These are phyloP conservation scores for Artibeus jamaicensis DNA, from an alignment of 2,797 vertebrate genomes.

Conservation along the genomic window DNA sequence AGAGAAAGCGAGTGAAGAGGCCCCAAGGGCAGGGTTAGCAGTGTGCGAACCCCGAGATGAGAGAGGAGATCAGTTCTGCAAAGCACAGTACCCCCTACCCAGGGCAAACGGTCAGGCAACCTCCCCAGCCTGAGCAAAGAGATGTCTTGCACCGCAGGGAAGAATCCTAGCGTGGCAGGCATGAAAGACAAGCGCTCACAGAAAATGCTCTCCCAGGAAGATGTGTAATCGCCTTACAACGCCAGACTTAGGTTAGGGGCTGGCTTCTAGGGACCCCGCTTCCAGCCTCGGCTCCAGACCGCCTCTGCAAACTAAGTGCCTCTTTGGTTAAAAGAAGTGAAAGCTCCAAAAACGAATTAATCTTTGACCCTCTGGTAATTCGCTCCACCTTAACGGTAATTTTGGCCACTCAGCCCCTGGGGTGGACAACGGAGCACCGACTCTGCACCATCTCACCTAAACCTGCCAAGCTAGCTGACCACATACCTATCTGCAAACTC, in stretches of 20 bases:
- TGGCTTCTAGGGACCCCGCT: background rate
- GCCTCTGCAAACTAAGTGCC: background rate
- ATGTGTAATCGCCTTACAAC: constrained; percentile 48
- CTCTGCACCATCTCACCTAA: background rate
- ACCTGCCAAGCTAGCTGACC: background rate
- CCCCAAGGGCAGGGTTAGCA: constrained; percentile 24
- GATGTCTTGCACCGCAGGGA: background rate
- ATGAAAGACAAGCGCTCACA: constrained; percentile 27
- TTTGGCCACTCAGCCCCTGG: background rate
- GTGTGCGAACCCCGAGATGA: fast-evolving
- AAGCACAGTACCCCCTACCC: background rate
- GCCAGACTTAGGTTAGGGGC: background rate
- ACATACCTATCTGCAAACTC: background rate
- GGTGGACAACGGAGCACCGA: background rate
- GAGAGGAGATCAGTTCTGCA: background rate
- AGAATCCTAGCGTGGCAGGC: constrained; percentile 7
- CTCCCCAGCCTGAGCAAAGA: background rate
- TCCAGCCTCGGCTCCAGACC: background rate
- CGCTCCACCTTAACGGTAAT: background rate
- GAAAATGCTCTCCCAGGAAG: constrained; percentile 56
- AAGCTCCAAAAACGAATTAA: constrained; percentile 8
- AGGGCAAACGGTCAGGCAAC: background rate
- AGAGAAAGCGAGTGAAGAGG: constrained; percentile 60
- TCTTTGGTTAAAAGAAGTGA: background rate
- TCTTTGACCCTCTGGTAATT: background rate